Percentiles rank a stretch among this genome's conserved stretches.
Evolutionary conservation across 2,113 vertebrate species (phyloP).

Genomic region (Arenaria interpres): DNA sequence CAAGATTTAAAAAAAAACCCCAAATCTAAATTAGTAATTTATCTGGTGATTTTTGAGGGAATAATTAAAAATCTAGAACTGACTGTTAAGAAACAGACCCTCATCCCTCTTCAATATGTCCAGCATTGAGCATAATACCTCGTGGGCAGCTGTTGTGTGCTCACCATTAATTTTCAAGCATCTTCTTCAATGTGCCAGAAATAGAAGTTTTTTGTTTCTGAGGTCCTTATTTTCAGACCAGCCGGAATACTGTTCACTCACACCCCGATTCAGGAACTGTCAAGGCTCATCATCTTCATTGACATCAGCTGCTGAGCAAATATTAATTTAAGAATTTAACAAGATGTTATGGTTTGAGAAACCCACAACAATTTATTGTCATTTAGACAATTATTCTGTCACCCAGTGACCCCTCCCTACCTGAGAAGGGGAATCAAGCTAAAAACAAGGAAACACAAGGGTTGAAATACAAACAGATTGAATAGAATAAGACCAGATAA

Average conservation of each 20-base stretch:
- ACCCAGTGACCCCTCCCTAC: background rate
- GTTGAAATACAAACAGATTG: background rate
- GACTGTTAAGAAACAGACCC: background rate
- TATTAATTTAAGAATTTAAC: background rate
- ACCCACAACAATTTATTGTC: background rate
- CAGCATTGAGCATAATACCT: background rate
- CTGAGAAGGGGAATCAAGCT: background rate
- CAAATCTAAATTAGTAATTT: background rate
- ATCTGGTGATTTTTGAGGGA: background rate
- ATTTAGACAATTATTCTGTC: background rate
- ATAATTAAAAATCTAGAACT: background rate
- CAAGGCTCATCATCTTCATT: background rate
- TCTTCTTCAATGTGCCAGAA: fast-evolving
- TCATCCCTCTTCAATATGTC: background rate
- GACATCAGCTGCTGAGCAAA: background rate
- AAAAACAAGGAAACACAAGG: background rate
- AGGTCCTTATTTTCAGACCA: background rate
- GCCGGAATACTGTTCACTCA: background rate
- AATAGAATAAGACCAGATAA: background rate
- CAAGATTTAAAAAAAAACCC: fast-evolving
- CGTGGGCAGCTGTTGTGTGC: fast-evolving
- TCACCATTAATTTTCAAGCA: background rate
- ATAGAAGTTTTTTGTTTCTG: fast-evolving
- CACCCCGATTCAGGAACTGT: background rate
- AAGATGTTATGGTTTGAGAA: background rate